phyloP scores from a whole-genome alignment of 2,113 vertebrate genomes.

The Turdus rufiventris region DNA sequence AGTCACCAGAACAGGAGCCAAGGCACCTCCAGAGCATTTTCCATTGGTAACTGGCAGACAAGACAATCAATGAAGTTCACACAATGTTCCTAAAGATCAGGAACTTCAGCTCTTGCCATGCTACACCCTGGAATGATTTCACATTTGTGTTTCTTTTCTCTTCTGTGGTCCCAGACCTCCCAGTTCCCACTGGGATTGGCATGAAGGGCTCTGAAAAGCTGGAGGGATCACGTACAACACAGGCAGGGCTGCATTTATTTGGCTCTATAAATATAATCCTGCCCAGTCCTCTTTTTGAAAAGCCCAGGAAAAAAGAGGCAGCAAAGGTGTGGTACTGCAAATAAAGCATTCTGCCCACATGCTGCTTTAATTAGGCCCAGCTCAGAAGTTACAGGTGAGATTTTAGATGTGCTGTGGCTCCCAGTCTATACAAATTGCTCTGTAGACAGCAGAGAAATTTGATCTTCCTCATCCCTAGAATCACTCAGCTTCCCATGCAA shows the following conservation, averaged over 20 bases:
- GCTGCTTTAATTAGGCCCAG: neutral
- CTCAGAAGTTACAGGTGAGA: neutral
- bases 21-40: neutral
- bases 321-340: conserved; percentile 59
- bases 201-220: neutral
- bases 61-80: neutral
- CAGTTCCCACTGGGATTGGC: neutral
- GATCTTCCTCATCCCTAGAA: neutral
- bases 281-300: conserved; percentile 32
- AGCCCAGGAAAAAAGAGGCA: conserved; percentile 61
- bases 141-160: neutral
- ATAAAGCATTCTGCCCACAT: conserved; percentile 39
- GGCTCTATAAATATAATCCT: conserved; percentile 58
- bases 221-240: neutral
- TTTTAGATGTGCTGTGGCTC: neutral
- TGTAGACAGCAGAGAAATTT: neutral
- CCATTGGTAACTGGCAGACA: neutral
- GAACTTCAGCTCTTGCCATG: neutral
- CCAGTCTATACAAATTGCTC: neutral
- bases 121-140: neutral
- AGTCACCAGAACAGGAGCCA: neutral
- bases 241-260: conserved; percentile 57
- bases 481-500: neutral
- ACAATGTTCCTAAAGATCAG: neutral
- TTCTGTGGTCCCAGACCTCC: neutral